Evolutionary conservation across 2,888 invertebrate genomes (phyloP).

Genomic region (Blastobasis adustella): DNA sequence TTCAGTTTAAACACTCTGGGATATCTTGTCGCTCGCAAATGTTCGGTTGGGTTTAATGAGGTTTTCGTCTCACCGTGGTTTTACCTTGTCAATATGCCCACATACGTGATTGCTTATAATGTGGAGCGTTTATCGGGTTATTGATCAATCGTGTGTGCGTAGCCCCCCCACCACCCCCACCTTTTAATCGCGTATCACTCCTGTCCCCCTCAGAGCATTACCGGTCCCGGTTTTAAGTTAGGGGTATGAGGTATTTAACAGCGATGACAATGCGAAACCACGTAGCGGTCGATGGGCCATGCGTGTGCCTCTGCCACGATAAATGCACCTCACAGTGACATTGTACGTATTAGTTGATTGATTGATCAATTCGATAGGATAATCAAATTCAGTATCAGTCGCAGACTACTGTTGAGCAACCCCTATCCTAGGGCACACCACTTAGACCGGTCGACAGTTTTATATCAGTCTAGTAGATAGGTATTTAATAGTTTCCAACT

Average conservation of each 20-base stretch:
- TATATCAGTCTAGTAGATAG: too few species aligned
- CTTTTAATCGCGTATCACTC: slow-evolving; percentile 25
- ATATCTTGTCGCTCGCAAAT: slow-evolving; percentile 20
- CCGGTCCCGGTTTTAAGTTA: slow-evolving; percentile 26
- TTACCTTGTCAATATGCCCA: slow-evolving; percentile 8
- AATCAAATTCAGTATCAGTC: too few species aligned
- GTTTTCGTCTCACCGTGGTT: slow-evolving; percentile 7
- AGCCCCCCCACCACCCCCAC: slow-evolving; percentile 15
- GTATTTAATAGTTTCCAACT: too few species aligned
- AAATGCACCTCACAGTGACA: too few species aligned
- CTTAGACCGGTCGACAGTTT: too few species aligned
- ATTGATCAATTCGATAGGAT: too few species aligned
- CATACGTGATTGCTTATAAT: slow-evolving; percentile 4
- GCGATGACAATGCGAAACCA: slow-evolving; percentile 30
- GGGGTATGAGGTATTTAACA: slow-evolving; percentile 24
- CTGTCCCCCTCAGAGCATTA: slow-evolving; percentile 20
- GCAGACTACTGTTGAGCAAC: too few species aligned
- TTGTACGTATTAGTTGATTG: too few species aligned
- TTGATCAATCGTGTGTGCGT: slow-evolving; percentile 16
- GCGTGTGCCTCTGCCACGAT: too few species aligned
- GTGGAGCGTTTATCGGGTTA: slow-evolving; percentile 1
- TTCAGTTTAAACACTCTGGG: slow-evolving; percentile 29
- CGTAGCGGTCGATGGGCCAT: slow-evolving; percentile 4
- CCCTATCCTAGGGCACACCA: too few species aligned
- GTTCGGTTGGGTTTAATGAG: background rate